Conservation (phyloP, 2,888 invertebrate species). For the Leucoptera coffeella region DNA sequence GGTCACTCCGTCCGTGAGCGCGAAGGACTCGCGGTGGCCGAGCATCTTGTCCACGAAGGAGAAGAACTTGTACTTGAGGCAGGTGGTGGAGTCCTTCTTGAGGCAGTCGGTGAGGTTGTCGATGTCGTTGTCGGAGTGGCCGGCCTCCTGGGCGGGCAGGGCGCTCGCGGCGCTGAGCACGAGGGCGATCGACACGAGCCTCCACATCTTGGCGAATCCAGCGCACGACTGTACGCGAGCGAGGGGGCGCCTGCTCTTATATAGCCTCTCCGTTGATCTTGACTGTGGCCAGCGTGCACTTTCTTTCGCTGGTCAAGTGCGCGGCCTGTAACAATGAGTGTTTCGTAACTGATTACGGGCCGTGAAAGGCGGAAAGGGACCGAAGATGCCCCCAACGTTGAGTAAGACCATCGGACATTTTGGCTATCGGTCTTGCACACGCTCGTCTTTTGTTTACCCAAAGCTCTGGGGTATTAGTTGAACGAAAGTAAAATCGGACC, state of each 20-base stretch:
- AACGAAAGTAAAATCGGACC: too few species aligned
- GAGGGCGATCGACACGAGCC: conserved; percentile 20
- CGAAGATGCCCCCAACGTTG: too few species aligned
- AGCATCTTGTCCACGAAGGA: conserved; percentile 81
- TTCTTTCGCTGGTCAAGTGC: conserved; percentile 27
- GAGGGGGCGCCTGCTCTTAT: conserved; percentile 22
- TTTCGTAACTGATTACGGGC: conserved; percentile 24
- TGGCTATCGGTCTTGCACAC: too few species aligned
- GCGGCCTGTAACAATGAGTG: conserved; percentile 25
- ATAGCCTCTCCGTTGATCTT: too few species aligned
- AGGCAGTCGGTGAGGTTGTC: conserved; percentile 76
- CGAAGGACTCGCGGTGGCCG: conserved; percentile 72
- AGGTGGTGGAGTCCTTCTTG: conserved; percentile 76
- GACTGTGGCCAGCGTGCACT: too few species aligned
- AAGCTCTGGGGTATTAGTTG: too few species aligned
- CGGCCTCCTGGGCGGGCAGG: conserved; percentile 66
- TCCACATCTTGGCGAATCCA: conserved; percentile 30
- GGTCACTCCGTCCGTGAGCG: conserved; percentile 76
- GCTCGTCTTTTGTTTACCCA: conserved; percentile 12
- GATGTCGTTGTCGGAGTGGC: conserved; percentile 69
- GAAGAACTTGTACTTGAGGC: conserved; percentile 82
- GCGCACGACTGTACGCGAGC: conserved; percentile 26
- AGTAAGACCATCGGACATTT: too few species aligned
- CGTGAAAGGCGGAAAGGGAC: conserved; percentile 29
- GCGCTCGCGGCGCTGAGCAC: conserved; percentile 49